Conservation (phyloP, 2,888 invertebrate species). For the Nipponacmea schrenckii region DNA sequence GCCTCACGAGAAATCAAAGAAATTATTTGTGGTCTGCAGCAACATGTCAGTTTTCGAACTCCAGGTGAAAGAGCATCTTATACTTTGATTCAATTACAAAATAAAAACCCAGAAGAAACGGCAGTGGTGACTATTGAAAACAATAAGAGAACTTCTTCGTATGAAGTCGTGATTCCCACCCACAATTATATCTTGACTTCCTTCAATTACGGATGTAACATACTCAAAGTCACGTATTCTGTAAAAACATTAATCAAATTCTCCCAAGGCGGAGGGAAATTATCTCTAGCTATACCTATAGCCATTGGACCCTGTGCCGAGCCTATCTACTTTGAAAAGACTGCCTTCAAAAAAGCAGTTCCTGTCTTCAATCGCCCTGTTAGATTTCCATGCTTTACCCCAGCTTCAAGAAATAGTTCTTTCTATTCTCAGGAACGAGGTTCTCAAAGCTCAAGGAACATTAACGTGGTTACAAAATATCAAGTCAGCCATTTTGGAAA, state of each 20-base stretch:
- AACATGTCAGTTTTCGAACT: constrained; percentile 35
- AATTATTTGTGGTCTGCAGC: constrained; percentile 46
- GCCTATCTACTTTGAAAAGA: constrained; percentile 37
- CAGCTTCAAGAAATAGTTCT: constrained; percentile 15
- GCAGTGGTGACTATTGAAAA: constrained; percentile 29
- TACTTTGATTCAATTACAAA: constrained; percentile 36
- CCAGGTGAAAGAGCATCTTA: constrained; percentile 36
- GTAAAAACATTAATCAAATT: constrained; percentile 49
- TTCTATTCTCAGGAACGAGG: constrained; percentile 5
- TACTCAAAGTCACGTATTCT: constrained; percentile 47
- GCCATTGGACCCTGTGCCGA: constrained; percentile 49
- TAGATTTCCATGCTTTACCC: constrained; percentile 55
- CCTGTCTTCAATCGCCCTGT: constrained; percentile 54
- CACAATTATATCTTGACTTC: constrained; percentile 51
- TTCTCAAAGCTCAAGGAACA: constrained; percentile 22
- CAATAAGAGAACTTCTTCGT: constrained; percentile 29
- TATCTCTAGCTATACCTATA: constrained; percentile 52
- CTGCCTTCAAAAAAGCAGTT: constrained; percentile 36
- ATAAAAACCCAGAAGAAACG: constrained; percentile 39
- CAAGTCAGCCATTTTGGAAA: constrained; percentile 25
- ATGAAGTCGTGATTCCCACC: constrained; percentile 51
- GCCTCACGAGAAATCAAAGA: constrained; percentile 44
- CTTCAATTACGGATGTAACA: constrained; percentile 44
- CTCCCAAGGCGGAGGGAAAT: constrained; percentile 47
- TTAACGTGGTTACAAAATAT: constrained; percentile 31